These are phyloP conservation scores for Sinella curviseta DNA, from an alignment of 1,140 invertebrate genomes.

Conservation along the genomic window DNA sequence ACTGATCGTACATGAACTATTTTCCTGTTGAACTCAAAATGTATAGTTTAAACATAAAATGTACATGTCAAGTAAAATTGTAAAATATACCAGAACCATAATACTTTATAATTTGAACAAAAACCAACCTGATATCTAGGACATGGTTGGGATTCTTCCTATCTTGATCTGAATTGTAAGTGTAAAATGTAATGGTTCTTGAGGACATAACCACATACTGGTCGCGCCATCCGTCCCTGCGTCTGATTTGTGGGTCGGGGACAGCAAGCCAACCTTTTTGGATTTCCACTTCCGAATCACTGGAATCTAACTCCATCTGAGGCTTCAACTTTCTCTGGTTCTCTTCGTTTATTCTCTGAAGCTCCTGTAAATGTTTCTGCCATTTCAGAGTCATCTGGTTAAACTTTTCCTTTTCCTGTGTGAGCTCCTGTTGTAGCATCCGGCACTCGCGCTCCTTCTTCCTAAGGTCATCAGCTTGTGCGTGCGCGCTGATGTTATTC, in stretches of 20 bases:
- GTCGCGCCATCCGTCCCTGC: conserved; percentile 92
- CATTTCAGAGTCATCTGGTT: conserved; percentile 76
- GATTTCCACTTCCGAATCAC: conserved; percentile 93
- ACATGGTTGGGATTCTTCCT: conserved; percentile 93
- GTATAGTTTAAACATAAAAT: background rate
- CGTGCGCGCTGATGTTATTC: conserved; percentile 62
- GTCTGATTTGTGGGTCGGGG: conserved; percentile 92
- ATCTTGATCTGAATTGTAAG: conserved; percentile 88
- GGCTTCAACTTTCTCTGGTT: conserved; percentile 70
- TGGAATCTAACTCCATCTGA: conserved; percentile 89
- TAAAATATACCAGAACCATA: too few relatives aligned
- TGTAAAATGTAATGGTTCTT: conserved; percentile 97
- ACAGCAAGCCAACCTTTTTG: conserved; percentile 91
- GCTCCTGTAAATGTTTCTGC: conserved; percentile 82
- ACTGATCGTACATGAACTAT: conserved; percentile 97
- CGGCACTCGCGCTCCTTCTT: conserved; percentile 94
- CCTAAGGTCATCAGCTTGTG: conserved; percentile 72
- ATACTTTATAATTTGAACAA: background rate
- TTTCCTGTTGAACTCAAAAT: conserved; percentile 71
- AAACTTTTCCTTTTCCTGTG: conserved; percentile 81
- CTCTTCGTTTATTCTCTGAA: conserved; percentile 71
- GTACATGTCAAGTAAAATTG: too few relatives aligned
- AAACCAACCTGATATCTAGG: conserved; percentile 83
- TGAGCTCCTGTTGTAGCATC: conserved; percentile 91
- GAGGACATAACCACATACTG: conserved; percentile 97